Percentiles rank a stretch among this genome's conserved stretches.
Evolutionary conservation across 1,140 invertebrate species (phyloP).

Genomic region (Drosophila bipectinata): DNA sequence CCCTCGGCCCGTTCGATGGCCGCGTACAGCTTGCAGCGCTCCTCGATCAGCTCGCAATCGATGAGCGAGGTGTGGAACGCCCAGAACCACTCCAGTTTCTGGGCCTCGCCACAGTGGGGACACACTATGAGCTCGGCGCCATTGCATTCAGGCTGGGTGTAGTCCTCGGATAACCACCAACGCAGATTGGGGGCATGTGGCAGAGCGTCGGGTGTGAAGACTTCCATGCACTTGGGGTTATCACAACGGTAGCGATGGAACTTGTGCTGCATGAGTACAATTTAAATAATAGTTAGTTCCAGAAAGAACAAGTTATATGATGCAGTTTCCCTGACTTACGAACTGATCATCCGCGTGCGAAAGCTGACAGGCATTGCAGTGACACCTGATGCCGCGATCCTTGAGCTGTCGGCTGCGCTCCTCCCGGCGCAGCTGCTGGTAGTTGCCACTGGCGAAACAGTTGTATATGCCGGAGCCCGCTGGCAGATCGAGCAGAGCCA

Average conservation of each 20-base stretch:
- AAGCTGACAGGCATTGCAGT: slow-evolving; percentile 59
- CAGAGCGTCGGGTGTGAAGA: slow-evolving; percentile 56
- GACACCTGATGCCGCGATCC: slow-evolving; percentile 55
- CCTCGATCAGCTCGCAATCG: slow-evolving; percentile 67
- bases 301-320: background rate
- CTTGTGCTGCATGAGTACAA: slow-evolving; percentile 43
- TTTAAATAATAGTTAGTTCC: background rate
- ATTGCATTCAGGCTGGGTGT: slow-evolving; percentile 56
- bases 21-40: slow-evolving; percentile 69
- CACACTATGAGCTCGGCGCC: slow-evolving; percentile 65
- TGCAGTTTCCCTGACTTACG: slow-evolving; percentile 43
- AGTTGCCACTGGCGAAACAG: slow-evolving; percentile 61
- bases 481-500: slow-evolving; percentile 54
- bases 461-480: slow-evolving; percentile 57
- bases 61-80: slow-evolving; percentile 55
- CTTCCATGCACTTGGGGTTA: slow-evolving; percentile 71
- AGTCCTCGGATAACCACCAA: slow-evolving; percentile 67
- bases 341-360: slow-evolving; percentile 62
- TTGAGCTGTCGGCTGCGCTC: slow-evolving; percentile 45
- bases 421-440: slow-evolving; percentile 48
- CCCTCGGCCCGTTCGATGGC: slow-evolving; percentile 60
- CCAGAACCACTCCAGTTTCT: slow-evolving; percentile 73
- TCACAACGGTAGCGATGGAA: slow-evolving; percentile 78
- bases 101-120: slow-evolving; percentile 53
- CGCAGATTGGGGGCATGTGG: slow-evolving; percentile 59